Conservation (phyloP, 2,113 vertebrate species). For the Centropus unirufus region DNA sequence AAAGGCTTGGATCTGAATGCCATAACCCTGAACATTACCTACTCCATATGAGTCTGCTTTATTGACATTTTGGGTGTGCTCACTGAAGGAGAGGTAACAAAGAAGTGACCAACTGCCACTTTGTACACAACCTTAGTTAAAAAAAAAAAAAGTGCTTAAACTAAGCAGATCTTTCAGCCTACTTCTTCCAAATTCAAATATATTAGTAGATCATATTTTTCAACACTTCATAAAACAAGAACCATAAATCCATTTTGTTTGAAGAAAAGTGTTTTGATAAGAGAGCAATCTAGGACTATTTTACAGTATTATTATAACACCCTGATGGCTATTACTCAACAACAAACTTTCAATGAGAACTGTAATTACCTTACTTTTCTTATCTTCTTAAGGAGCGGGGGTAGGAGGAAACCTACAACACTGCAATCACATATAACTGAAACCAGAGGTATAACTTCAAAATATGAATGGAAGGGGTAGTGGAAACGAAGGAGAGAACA, state of each 20-base stretch:
- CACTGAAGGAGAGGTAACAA: not conserved
- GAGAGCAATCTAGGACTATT: not conserved
- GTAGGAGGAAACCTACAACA: not conserved
- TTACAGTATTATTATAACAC: not conserved
- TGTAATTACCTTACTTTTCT: not conserved
- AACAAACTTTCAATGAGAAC: not conserved
- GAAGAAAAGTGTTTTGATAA: not conserved
- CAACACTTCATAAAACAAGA: not conserved
- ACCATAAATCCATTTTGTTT: not conserved
- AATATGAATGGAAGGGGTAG: not conserved
- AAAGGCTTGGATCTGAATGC: not conserved
- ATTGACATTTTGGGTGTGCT: not conserved
- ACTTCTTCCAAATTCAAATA: not conserved
- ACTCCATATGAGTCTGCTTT: not conserved
- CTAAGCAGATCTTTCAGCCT: not conserved
- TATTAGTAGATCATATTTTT: not conserved
- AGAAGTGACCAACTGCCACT: not conserved
- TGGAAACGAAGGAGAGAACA: not conserved
- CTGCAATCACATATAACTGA: not conserved
- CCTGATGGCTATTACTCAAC: not conserved
- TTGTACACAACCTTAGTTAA: not conserved
- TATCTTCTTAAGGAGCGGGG: not conserved
- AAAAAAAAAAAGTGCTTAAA: not conserved
- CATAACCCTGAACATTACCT: not conserved
- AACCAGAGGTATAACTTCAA: not conserved